These are phyloP conservation scores for Balearica regulorum DNA, from an alignment of 2,797 vertebrate species.

Conservation along the genomic window DNA sequence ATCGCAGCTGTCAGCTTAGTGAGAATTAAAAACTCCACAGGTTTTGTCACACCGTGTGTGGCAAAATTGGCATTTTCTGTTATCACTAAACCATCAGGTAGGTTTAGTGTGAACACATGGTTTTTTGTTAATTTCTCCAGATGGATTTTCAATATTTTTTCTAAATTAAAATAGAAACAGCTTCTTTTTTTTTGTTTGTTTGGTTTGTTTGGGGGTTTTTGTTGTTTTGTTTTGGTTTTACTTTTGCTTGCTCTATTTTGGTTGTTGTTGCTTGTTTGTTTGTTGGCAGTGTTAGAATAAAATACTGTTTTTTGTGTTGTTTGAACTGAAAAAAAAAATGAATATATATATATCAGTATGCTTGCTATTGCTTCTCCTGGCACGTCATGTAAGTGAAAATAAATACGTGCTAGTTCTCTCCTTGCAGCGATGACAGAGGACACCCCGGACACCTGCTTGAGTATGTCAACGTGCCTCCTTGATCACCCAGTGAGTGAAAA, in stretches of 20 bases:
- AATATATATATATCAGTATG: fast-evolving
- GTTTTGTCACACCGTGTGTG: fast-evolving
- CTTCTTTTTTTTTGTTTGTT: background rate
- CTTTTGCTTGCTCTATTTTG: background rate
- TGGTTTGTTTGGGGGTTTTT: background rate
- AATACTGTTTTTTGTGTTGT: background rate
- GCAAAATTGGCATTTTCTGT: background rate
- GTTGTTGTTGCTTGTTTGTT: background rate
- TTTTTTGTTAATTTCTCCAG: background rate
- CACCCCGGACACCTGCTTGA: background rate
- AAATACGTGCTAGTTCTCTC: background rate
- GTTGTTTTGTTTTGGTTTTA: background rate
- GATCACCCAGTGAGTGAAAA: background rate
- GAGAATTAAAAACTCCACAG: background rate
- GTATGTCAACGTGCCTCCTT: background rate
- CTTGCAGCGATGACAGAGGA: background rate
- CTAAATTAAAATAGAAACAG: background rate
- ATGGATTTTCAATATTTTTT: background rate
- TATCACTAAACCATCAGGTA: background rate
- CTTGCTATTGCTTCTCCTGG: background rate
- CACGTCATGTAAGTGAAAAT: background rate
- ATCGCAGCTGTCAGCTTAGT: background rate
- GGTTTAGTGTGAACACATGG: background rate
- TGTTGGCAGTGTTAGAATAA: background rate
- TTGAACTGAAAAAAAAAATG: background rate